Evolutionary conservation across 1,140 invertebrate genomes (phyloP), one percentile per base, ranked within the genome.

Genomic region (Pseudoatta argentina): DNA sequence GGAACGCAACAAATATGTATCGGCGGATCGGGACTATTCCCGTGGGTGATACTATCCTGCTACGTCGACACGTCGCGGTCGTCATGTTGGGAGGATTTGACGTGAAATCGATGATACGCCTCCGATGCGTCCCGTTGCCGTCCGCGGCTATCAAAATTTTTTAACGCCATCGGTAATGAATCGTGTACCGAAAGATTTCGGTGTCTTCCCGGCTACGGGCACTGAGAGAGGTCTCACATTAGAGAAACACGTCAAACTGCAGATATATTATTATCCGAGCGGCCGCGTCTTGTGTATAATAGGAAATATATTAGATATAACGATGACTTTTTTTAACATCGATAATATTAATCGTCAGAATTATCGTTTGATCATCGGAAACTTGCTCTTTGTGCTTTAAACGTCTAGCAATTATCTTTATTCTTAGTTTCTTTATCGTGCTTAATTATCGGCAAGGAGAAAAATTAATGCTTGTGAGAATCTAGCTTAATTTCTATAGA

Each of bases 11-110:
- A 86, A 67, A 93, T 92, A 93, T 93, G 87, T 92, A 92, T 93
- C 87, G 91, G 88, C 71, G 71, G 86, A 92, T 94, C 87, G 90
- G 79, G 67, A 85, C 64, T 79, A 75, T 92, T 92, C 86, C 89
- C 76, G 55, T 34, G 12, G 12, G 3, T 67, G 91, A 94, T 94
- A 88, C 86, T 94, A 89, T 87, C 94, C 94, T 94, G 93, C 90
- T 94, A 92, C 93, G 88, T 89, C 93, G 91, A 93, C 93, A 93
- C 90, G 93, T 94, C 91, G 87, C 72, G 75, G 83, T 87, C 87
- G 87, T 91, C 87, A 91, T 88, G 76, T 91, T 88, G 51, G 59
- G 30, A 73, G 69, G 61, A 77, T 83, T 91, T 86, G 90, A 87
- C 69, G 44, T 77, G 61, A 89, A 87, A 88, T 90, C 88, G 66